A percentile compares a stretch with the other conserved stretches of the same genome.
phyloP scores from a whole-genome alignment of 2,113 vertebrate species.

The Dromaius novaehollandiae region DNA sequence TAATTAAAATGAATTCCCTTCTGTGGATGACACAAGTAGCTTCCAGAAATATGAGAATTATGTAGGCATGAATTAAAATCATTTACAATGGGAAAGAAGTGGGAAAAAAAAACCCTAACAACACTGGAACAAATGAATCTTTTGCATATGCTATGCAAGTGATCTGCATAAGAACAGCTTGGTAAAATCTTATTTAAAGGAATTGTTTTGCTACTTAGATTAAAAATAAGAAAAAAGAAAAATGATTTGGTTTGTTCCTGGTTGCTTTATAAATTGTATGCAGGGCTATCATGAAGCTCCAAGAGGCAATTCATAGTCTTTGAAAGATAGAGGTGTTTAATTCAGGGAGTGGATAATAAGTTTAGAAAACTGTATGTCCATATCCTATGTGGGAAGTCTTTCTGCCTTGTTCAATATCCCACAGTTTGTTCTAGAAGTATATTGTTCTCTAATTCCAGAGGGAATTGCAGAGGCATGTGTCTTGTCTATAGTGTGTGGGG shows the following conservation, averaged over 20 bases:
- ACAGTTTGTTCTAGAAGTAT: background rate
- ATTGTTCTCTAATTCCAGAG: background rate
- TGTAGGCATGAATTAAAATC: background rate
- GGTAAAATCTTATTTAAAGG: background rate
- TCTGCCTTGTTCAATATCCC: background rate
- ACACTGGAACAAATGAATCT: background rate
- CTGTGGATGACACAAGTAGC: background rate
- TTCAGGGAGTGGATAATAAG: background rate
- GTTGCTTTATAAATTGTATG: slow-evolving; percentile 11
- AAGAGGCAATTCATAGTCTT: background rate
- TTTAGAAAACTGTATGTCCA: background rate
- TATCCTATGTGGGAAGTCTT: background rate
- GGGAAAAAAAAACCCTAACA: background rate
- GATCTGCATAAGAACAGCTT: slow-evolving; percentile 11
- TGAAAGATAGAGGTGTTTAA: background rate
- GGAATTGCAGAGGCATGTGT: background rate
- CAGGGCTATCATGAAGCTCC: background rate
- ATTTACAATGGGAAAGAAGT: background rate
- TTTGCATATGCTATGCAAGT: background rate
- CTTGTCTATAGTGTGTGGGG: background rate
- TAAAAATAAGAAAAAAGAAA: background rate
- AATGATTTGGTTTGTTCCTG: background rate
- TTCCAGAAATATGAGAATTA: slow-evolving; percentile 7
- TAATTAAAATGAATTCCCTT: slow-evolving; percentile 7
- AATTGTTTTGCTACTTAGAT: background rate